Conservation (phyloP, 2,888 invertebrate genomes). For the Venusia cambrica region DNA sequence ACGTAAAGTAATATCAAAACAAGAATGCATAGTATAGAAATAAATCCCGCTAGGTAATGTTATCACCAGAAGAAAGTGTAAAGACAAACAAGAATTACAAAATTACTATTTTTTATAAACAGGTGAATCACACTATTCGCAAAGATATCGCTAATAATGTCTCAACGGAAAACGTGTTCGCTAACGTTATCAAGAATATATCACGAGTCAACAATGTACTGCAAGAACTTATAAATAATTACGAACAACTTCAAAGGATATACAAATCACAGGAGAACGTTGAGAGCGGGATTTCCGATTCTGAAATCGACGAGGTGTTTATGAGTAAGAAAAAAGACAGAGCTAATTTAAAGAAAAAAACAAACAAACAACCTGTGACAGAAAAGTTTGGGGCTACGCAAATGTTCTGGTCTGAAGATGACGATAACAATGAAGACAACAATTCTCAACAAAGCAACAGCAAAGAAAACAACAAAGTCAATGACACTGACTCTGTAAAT, state of each 20-base stretch:
- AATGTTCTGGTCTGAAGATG: slow-evolving; percentile 36
- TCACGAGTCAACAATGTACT: slow-evolving; percentile 51
- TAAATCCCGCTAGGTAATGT: no score
- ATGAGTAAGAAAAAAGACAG: slow-evolving; percentile 20
- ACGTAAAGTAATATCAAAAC: slow-evolving; percentile 6
- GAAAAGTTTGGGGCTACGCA: slow-evolving; percentile 32
- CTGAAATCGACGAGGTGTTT: slow-evolving; percentile 32
- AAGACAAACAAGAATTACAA: no score
- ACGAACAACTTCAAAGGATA: slow-evolving; percentile 47
- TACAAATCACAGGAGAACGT: slow-evolving; percentile 39
- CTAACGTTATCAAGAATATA: slow-evolving; percentile 56
- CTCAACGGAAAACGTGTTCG: no score
- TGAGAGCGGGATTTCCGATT: slow-evolving; percentile 31
- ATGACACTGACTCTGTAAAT: slow-evolving; percentile 1
- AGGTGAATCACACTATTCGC: no score
- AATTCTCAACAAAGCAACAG: no score
- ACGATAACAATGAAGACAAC: slow-evolving; percentile 9
- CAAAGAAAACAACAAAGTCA: slow-evolving; percentile 13
- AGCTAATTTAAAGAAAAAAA: no score
- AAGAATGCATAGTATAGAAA: no score
- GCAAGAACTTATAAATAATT: slow-evolving; percentile 52
- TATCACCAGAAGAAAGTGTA: no score
- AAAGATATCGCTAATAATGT: no score
- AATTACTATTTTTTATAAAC: no score
- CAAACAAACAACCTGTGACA: slow-evolving; percentile 2